A percentile compares a stretch with the other conserved stretches of the same genome.
Conservation (phyloP, 2,888 invertebrate genomes). For the Leptogaster cylindrica region DNA sequence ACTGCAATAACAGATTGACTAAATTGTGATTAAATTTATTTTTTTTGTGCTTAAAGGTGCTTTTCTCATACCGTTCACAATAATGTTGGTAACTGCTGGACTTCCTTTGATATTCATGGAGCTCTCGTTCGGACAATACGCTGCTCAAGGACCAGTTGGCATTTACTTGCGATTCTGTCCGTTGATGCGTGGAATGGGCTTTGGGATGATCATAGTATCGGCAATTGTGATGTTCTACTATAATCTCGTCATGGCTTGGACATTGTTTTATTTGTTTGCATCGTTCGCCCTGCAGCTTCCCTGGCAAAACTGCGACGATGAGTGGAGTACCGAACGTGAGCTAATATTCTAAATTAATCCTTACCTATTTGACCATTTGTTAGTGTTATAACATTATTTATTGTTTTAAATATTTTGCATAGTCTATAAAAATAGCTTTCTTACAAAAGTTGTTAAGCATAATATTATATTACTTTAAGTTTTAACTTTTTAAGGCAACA, state of each 20-base stretch:
- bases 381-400: no score
- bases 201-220: conserved; percentile 79
- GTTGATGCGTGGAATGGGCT: conserved; percentile 75
- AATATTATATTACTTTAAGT: no score
- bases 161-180: conserved; percentile 77
- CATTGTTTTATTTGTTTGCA: conserved; percentile 76
- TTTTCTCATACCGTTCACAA: conserved; percentile 82
- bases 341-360: no score
- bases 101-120: conserved; percentile 86
- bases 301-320: conserved; percentile 74
- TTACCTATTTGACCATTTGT: not conserved
- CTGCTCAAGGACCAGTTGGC: conserved; percentile 77
- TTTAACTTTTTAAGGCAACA: no score
- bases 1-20: no score
- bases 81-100: conserved; percentile 81
- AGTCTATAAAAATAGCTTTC: no score
- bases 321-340: conserved; percentile 73
- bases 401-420: no score
- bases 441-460: no score
- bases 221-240: conserved; percentile 78
- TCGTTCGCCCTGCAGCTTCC: conserved; percentile 72
- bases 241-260: conserved; percentile 80
- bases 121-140: conserved; percentile 83
- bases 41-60: conserved; percentile 66
- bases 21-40: no score